Base-by-base conservation (phyloP, 2,113 vertebrate genomes). In the Nycticebus coucang region DNA sequence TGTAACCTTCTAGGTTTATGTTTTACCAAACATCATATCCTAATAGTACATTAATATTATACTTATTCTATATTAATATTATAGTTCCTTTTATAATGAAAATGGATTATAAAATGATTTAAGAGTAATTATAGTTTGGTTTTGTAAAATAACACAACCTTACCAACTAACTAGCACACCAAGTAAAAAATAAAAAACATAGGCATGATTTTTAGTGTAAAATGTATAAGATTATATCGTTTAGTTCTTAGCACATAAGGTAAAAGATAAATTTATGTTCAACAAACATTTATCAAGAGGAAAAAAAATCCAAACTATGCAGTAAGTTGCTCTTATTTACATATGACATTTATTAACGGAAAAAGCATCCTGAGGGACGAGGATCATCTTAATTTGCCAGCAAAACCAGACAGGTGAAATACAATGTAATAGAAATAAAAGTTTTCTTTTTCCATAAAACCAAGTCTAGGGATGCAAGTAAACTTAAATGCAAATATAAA, bases 401-500 rank as follows among this genome's bases (percentile, higher is more conserved):
- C 11, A 9, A 96, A 77, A 78, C n/a, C 87, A 96, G n/a, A 81
- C 89, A 96, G 33, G 78, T 78, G 41, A 94, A 91, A 91, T 33
- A 92, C 14, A 89, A 57, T 62, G 14, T n/a, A 83, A 96, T 2
- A 75, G 83, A 92, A 93, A 94, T 45, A 80, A 94, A 93, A 92
- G 28, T 37, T 96, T 77, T 91, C 60, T 80, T 95, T 84, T 80
- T 66, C 75, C 93, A 87, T 83, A 92, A 97, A 95, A 91, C 41
- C 57, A 93, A 87, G 60, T 62, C 71, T 85, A 96, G 45, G 41
- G 30, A 93, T 87, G 55, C 79, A 77, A 95, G 37, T 72, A 85
- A 93, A 95, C 57, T 80, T 79, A 75, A 69, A 93, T 57, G 86
- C 94, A 98, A 97, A 95, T 96, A 37, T 0, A 87, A 83, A 95